Percentiles rank a stretch among this genome's conserved stretches.
Evolutionary conservation across 2,888 invertebrate species (phyloP).

Genomic region (Caenorhabditis sp.): DNA sequence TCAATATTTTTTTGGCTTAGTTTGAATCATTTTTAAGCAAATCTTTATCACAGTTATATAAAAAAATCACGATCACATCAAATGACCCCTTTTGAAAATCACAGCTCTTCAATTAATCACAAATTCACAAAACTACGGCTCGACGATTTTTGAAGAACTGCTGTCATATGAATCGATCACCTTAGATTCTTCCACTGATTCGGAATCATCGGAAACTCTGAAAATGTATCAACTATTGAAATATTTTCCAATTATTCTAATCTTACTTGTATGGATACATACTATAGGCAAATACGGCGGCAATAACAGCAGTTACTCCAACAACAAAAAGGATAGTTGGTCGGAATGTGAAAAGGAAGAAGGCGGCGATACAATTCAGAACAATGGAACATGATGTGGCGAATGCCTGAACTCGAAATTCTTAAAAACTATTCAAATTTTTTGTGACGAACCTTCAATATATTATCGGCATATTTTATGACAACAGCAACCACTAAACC

Average conservation of each 20-base stretch:
- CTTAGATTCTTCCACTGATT: conserved; percentile 26
- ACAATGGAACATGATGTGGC: conserved; percentile 96
- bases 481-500: conserved; percentile 84
- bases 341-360: conserved; percentile 88
- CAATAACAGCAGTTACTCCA: conserved; percentile 81
- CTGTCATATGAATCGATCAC: background rate
- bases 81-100: too few relatives aligned
- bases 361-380: conserved; percentile 77
- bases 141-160: too few relatives aligned
- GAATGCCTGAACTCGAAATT: conserved; percentile 74
- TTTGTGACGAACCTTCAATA: conserved; percentile 77
- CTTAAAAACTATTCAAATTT: too few relatives aligned
- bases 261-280: conserved; percentile 60
- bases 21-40: too few relatives aligned
- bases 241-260: background rate
- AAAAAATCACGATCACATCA: too few relatives aligned
- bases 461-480: conserved; percentile 98
- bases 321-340: conserved; percentile 85
- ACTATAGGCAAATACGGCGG: conserved; percentile 66
- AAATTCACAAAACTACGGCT: too few relatives aligned
- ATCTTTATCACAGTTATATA: too few relatives aligned
- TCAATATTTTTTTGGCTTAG: too few relatives aligned
- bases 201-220: conserved; percentile 44
- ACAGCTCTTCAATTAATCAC: too few relatives aligned
- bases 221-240: conserved; percentile 1